phyloP scores from a whole-genome alignment of 2,113 vertebrate species.

The Potamarius usumacintae region DNA sequence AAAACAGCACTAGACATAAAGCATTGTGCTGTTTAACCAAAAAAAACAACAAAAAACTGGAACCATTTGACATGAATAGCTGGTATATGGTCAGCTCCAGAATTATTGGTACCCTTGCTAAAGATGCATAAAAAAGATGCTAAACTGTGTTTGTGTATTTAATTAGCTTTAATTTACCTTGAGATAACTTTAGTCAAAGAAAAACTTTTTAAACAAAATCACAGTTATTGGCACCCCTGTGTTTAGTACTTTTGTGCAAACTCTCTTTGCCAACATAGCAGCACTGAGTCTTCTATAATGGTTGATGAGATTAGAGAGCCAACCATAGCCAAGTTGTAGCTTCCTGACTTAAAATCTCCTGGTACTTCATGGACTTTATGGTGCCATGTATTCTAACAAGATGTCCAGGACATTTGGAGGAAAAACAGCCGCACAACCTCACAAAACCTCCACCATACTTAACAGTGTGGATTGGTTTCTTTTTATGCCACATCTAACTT shows the following conservation, averaged over 20 bases:
- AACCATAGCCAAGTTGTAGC: background rate
- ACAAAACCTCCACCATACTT: background rate
- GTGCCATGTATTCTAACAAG: background rate
- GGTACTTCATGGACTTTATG: background rate
- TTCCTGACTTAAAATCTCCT: background rate
- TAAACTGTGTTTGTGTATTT: background rate
- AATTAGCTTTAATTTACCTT: background rate
- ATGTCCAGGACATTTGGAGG: background rate
- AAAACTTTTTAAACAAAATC: background rate
- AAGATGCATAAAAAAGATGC: background rate
- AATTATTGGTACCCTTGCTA: background rate
- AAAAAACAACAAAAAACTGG: too few species aligned
- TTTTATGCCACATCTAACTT: background rate
- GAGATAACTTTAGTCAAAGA: background rate
- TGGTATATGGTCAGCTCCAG: background rate
- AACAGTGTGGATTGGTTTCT: too few species aligned
- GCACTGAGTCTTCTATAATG: background rate
- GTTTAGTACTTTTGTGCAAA: background rate
- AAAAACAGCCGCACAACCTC: background rate
- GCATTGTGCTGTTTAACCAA: too few species aligned
- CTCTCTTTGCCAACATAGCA: background rate
- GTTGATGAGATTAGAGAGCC: background rate
- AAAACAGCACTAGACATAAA: too few species aligned
- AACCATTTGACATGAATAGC: too few species aligned
- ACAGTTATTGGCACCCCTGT: background rate